Evolutionary conservation across 2,888 invertebrate species (phyloP).

Genomic region (Hyppa rectilinea): DNA sequence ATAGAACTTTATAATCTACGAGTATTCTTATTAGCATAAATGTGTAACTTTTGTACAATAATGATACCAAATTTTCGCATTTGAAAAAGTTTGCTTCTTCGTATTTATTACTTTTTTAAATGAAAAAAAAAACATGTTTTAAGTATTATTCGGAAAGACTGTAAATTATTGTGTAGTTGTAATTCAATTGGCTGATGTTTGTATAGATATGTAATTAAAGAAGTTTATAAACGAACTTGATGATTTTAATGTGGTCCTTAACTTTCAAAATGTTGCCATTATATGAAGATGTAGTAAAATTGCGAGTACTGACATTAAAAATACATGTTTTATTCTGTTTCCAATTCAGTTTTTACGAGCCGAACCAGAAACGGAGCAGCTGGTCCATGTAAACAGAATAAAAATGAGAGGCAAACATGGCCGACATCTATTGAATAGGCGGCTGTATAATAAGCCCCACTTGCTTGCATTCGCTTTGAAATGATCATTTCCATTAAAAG

Average conservation of each 20-base stretch:
- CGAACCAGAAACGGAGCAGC: conserved; percentile 80
- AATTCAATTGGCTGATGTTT: conserved; percentile 88
- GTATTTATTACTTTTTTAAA: conserved; percentile 87
- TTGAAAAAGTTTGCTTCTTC: conserved; percentile 87
- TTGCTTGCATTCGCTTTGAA: conserved; percentile 73
- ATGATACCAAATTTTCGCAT: conserved; percentile 90
- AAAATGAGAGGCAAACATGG: conserved; percentile 80
- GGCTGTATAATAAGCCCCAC: conserved; percentile 72
- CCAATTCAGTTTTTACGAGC: conserved; percentile 85
- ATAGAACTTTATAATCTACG: conserved; percentile 79
- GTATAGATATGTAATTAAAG: conserved; percentile 89
- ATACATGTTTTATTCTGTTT: conserved; percentile 83
- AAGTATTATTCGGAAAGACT: conserved; percentile 90
- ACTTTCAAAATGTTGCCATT: conserved; percentile 58
- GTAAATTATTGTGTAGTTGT: conserved; percentile 89
- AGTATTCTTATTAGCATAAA: conserved; percentile 74
- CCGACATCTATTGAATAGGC: conserved; percentile 76
- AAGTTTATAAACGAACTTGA: conserved; percentile 84
- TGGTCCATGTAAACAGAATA: conserved; percentile 86
- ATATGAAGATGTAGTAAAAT: conserved; percentile 67
- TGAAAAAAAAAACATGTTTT: conserved; percentile 80
- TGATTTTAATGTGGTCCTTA: conserved; percentile 63
- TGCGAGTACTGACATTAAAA: conserved; percentile 74
- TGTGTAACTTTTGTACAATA: conserved; percentile 89
- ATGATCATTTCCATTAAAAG: conserved; percentile 73